Base-by-base conservation (phyloP, 1,140 invertebrate species). In the Chlorops oryzae region DNA sequence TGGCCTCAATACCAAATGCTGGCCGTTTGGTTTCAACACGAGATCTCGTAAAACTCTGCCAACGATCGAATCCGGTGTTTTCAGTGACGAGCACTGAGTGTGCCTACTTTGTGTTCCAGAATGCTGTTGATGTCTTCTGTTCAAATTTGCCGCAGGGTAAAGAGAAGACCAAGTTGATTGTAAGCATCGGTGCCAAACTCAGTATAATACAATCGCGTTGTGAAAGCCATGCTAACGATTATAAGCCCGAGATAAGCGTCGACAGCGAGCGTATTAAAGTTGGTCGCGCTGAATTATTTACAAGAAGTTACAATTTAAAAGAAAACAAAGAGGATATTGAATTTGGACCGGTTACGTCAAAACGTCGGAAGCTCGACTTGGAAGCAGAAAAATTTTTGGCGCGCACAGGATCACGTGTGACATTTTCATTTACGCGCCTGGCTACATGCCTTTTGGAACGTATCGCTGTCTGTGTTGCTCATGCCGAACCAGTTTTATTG, bases 41-140 rank as follows among this genome's bases (percentile, higher is more conserved):
- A 58, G 95, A 98, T 80, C 77, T 98, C 10, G 83, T 97, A 50
- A 96, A 96, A 73, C 92, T 92, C 84, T 96, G 92, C 65, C 75
- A 81, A 12, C 79, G 94, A 62, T 82, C 90, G 7, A 75, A 82
- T 18, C 68, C 80, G 12, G 80, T 85, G 59, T 93, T 90, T 71
- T 78, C 88, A 59, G 80, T 88, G 2, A 81, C 82, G 0, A 86
- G 85, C 27, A 74, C 81, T n/a, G 80, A 83, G 40, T 85, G 86
- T 5, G 85, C 82, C 4, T 74, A 87, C 20, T 85, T 84, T 70
- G 82, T 92, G 2, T 83, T 93, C 48, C 88, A 92, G 74, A 88
- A 96, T 76, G 92, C 92, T 1, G 80, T 94, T 20, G 92, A 96
- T 73, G 85, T 95, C 57, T 97, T 96, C 70, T 85, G 83, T 56